Evolutionary conservation across 2,888 invertebrate genomes (phyloP), one percentile per base, ranked within the genome.

Genomic region (Clusia tigrina): DNA sequence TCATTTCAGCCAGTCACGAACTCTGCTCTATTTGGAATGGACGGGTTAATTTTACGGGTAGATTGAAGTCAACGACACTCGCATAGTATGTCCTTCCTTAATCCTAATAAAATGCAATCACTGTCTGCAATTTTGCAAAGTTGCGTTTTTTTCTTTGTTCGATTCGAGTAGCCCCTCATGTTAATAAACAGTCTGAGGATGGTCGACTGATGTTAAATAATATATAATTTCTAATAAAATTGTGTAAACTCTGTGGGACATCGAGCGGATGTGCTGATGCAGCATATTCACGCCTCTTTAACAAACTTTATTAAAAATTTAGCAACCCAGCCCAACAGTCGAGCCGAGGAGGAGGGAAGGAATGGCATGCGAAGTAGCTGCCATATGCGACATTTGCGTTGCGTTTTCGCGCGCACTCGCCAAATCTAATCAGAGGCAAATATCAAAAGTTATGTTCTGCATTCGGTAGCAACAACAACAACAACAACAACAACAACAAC

Each of bases 211-310:
- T n/a, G 22, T 48, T 48, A 48, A 48, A 48, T 20, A 48, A 10
- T 42, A 17, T 42, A 42, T 15, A 48, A 48, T 48, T 18, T 48
- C 22, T 48, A 48, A 42, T 42, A 42, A 42, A 6, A 42, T 42
- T 42, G 15, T n/a, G 9, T 42, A 6, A 42, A 42, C 48, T 18
- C 48, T 9, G 48, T 48, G 48, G 48, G 48, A 48, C 22, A 48
- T 48, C 20, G 20, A 48, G n/a, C n/a, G n/a, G n/a, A n/a, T n/a
- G n/a, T n/a, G n/a, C n/a, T n/a, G n/a, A 48, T 5, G 20, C 6
- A 42, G 67, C 69, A 70, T 70, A 77, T 77, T 78, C 74, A 78
- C 77, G 77, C 77, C 77, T 77, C 78, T 73, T 78, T 74, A 76
- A 74, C 76, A 71, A 66, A 70, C 65, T 78, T 76, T 76, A 78